Evolutionary conservation across 2,888 invertebrate genomes (phyloP), one percentile per base, ranked within the genome.

Genomic region (Pasiphila rectangulata): DNA sequence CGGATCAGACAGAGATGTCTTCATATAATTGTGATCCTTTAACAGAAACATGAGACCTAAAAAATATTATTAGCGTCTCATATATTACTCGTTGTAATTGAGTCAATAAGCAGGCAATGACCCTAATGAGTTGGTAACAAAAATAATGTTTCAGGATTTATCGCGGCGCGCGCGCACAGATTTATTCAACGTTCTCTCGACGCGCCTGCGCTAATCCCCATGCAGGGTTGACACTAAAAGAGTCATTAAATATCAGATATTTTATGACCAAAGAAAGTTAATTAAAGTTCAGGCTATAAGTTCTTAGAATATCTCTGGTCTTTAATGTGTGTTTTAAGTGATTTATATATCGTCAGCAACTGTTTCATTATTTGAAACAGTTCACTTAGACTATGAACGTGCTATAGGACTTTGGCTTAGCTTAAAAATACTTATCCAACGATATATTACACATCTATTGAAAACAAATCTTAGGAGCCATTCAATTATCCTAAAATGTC

Each of bases 101-200:
- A 86, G 83, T 78, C 85, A 84, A 81, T 84, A 76, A 77, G 79
- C 82, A 83, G 86, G 68, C 87, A 86, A 87, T 83, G 87, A 87
- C 88, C 87, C 82, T 85, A 86, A 86, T 85, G 86, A 85, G 86
- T 75, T 77, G 79, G 80, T 75, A 85, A 86, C 85, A 84, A 84
- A 86, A 87, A 87, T 87, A 87, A 86, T 87, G 83, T 75, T 67
- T 67, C 69, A 75, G 83, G 82, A 87, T 87, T 84, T 87, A 87
- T 86, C 72, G 82, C 63, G 75, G 84, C 82, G 84, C 81, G 74
- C 76, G 83, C 80, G 79, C 79, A 78, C 76, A 74, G 84, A 88
- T 87, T 88, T 88, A 87, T 85, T 72, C 67, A 72, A 73, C 67
- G 67, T 65, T 68, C 67, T 63, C 62, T 46, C 63, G 67, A 76